Conservation (phyloP, 2,113 vertebrate genomes). For the Cavia aperea region DNA sequence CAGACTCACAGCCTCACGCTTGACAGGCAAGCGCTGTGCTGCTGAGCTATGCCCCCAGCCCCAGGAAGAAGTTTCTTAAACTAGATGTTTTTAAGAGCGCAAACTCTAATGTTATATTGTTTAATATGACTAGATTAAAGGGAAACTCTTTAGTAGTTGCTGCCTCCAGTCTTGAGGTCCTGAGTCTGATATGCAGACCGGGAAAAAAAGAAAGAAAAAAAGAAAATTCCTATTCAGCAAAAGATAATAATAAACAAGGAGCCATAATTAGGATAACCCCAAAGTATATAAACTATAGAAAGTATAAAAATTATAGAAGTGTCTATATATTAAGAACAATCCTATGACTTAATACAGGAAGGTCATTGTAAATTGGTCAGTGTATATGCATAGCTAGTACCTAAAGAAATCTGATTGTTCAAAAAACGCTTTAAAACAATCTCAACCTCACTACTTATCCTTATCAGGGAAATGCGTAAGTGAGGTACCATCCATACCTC, state of each 20-base stretch:
- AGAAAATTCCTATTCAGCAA: not conserved
- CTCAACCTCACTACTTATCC: not conserved
- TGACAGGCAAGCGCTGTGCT: too few species aligned
- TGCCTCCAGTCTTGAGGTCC: not conserved
- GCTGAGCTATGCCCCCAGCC: too few species aligned
- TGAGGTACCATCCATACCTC: not conserved
- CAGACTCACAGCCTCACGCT: too few species aligned
- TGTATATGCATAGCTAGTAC: not conserved
- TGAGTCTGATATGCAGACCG: not conserved
- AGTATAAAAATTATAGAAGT: not conserved
- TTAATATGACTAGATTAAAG: not conserved
- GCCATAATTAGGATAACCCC: not conserved
- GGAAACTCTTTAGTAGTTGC: not conserved
- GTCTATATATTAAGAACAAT: not conserved
- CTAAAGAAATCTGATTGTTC: constrained; percentile 8
- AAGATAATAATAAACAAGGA: not conserved
- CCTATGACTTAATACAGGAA: not conserved
- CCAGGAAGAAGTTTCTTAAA: not conserved
- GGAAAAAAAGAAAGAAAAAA: not conserved
- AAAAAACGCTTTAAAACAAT: not conserved
- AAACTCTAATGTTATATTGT: not conserved
- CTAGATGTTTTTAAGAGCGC: not conserved
- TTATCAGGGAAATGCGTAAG: not conserved
- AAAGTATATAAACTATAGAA: not conserved
- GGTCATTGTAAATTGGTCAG: not conserved